Evolutionary conservation across 2,113 vertebrate species (phyloP), one percentile per base, ranked within the genome.

Genomic region (Eidolon helvum): DNA sequence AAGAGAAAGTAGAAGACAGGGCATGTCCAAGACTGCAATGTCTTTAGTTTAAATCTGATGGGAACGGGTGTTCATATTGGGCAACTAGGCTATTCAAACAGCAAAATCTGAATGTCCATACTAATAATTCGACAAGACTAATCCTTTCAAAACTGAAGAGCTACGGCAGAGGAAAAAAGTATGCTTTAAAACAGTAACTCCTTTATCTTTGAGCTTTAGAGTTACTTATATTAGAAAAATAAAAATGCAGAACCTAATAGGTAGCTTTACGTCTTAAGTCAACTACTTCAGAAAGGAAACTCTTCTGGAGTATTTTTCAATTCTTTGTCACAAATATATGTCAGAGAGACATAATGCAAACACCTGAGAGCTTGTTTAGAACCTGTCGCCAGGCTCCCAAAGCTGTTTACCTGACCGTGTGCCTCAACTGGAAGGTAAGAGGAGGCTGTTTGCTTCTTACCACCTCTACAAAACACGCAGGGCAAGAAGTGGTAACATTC

Each of bases 131-230:
- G 68, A 75, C 71, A 95, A 19, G 10, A 59, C 28, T 66, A 74
- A 59, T 24, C 50, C 53, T 87, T 90, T 93, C 61, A 68, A 89
- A 91, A 91, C 24, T 7, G 9, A 82, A 82, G 22, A 87, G 15
- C 38, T 80, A 82, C 6, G 30, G 59, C 0, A 57, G 28, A 57
- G 7, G 33, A 24, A 11, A 50, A 66, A 68, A 75, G 38, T 55
- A 63, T 21, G 33, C 55, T 78, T 78, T 89, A 74, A 84, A 94
- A 91, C 11, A 65, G 21, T 59, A 65, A 79, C 22, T 85, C 30
- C 69, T 91, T 89, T n/a, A 77, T 68, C 50, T 93, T 78, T 72
- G n/a, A 96, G 83, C 28, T 85, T 77, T 66, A 50, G 12, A 95
- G 40, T 33, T 94, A 75, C 45, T 66, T 78, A 78, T 3, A 78